These are phyloP conservation scores for Aptenodytes forsteri DNA, from an alignment of 2,113 vertebrate species.

Conservation along the genomic window DNA sequence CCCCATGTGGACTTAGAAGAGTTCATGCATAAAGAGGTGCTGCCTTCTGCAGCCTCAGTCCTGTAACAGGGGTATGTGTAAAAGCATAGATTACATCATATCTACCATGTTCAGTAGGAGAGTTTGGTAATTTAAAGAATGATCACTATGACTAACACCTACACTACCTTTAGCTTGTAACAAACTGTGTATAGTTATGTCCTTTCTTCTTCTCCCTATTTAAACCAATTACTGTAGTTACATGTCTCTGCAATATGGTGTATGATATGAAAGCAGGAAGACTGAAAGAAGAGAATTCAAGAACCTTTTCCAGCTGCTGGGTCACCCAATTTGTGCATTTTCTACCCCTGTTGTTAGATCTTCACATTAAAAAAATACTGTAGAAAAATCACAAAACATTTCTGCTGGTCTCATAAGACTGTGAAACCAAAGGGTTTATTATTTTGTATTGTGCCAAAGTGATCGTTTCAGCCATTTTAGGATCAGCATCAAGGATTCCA, in stretches of 20 bases:
- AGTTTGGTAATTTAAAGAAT: background rate
- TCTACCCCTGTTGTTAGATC: background rate
- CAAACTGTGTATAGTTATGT: background rate
- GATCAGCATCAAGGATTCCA: background rate
- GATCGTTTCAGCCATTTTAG: background rate
- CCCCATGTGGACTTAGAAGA: conserved; percentile 78
- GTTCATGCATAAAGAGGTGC: conserved; percentile 85
- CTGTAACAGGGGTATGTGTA: conserved; percentile 18
- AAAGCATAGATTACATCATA: background rate
- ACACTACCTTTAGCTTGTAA: background rate
- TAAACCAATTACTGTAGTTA: background rate
- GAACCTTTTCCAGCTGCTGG: background rate
- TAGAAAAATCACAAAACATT: background rate
- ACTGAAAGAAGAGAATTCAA: background rate
- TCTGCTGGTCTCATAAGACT: background rate
- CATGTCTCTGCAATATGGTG: background rate
- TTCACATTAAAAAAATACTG: background rate
- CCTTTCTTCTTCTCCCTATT: background rate
- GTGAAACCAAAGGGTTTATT: background rate
- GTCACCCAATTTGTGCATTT: background rate
- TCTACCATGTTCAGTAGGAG: background rate
- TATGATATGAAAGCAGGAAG: background rate
- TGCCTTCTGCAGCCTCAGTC: conserved; percentile 75
- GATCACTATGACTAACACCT: background rate
- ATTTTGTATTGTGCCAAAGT: background rate